Conservation (phyloP, 2,113 vertebrate genomes). For the Phalacrocorax pelagicus region DNA sequence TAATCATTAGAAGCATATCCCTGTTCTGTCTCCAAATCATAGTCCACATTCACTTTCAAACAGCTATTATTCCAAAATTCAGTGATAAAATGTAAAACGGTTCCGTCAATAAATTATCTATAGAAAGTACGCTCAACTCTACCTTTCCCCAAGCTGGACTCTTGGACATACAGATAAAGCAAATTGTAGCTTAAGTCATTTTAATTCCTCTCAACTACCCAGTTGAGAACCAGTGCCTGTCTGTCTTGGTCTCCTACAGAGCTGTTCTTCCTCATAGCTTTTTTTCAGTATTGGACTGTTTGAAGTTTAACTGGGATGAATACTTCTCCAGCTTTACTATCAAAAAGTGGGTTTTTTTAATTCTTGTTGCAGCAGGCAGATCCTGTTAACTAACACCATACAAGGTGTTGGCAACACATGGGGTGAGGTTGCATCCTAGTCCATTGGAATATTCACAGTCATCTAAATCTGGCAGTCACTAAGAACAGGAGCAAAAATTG, state of each 20-base stretch:
- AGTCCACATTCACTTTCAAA: not conserved
- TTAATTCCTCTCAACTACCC: not conserved
- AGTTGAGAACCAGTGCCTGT: not conserved
- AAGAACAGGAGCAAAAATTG: not conserved
- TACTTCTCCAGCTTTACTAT: not conserved
- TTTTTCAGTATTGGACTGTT: not conserved
- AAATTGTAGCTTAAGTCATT: not conserved
- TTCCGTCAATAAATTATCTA: not conserved
- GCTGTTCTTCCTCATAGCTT: not conserved
- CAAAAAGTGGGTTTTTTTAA: not conserved
- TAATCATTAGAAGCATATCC: not conserved
- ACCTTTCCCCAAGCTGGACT: not conserved
- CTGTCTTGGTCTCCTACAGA: not conserved
- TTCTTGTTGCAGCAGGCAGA: not conserved
- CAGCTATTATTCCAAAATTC: not conserved
- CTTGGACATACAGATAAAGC: not conserved
- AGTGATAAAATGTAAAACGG: not conserved
- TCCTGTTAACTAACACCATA: not conserved
- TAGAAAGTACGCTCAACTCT: not conserved
- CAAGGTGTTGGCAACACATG: not conserved
- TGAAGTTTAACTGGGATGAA: not conserved
- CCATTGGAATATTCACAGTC: not conserved
- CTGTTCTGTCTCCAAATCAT: not conserved
- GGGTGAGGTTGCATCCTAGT: not conserved
- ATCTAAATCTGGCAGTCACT: not conserved